Conservation (phyloP, 2,113 vertebrate genomes). For the Chelonoidis abingdonii region DNA sequence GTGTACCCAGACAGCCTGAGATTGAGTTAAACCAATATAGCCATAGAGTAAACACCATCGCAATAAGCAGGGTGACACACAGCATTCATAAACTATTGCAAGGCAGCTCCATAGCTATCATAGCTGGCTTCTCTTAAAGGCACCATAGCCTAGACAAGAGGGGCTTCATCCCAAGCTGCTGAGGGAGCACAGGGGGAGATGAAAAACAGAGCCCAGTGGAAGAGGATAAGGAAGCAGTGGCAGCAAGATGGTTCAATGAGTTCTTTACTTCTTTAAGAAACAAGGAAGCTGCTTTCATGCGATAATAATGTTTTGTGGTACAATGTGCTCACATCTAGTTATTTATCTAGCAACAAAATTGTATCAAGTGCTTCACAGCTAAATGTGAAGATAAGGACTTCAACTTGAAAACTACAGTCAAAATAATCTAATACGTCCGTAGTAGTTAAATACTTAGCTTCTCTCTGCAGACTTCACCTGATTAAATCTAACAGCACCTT, state of each 20-base stretch:
- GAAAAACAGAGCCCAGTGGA: neutral
- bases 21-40: neutral
- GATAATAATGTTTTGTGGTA: neutral
- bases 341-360: neutral
- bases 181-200: neutral
- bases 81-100: neutral
- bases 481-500: neutral
- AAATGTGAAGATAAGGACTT: neutral
- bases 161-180: neutral
- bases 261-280: neutral
- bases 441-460: neutral
- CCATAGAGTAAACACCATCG: neutral
- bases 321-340: neutral
- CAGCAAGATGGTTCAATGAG: neutral
- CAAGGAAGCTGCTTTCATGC: neutral
- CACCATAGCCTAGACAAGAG: neutral
- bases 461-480: neutral
- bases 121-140: neutral
- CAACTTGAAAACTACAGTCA: neutral
- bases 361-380: neutral
- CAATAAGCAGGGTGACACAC: neutral
- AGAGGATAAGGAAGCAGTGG: neutral
- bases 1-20: neutral
- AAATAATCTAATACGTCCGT: neutral
- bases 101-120: neutral